Conservation (phyloP, 2,797 vertebrate species). For the Parauchenoglanis ngamensis region DNA sequence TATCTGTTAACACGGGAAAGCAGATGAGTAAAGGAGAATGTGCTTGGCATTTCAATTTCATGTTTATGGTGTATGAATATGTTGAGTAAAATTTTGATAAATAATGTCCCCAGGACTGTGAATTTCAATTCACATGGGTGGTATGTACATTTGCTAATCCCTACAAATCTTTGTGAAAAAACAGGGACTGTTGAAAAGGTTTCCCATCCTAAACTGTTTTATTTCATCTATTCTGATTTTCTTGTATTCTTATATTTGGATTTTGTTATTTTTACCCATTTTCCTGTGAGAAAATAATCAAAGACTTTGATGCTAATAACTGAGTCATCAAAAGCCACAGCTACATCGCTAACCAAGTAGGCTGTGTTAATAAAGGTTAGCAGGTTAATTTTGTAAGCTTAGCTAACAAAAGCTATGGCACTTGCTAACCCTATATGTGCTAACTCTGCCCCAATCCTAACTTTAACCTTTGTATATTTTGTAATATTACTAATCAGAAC, state of each 20-base stretch:
- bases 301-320: not conserved
- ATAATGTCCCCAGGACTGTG: slow-evolving; percentile 22
- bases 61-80: slow-evolving; percentile 55
- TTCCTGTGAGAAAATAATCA: not conserved
- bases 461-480: not conserved
- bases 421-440: not conserved
- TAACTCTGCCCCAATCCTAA: not conserved
- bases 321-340: not conserved
- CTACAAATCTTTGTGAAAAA: not conserved
- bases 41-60: slow-evolving; percentile 43
- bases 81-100: slow-evolving; percentile 31
- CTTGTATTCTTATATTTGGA: not conserved
- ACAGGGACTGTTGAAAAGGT: not conserved
- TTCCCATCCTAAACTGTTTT: not conserved
- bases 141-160: not conserved
- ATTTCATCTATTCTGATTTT: not conserved
- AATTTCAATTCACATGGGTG: slow-evolving; percentile 31
- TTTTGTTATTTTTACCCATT: not conserved
- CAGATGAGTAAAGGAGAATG: slow-evolving; percentile 28
- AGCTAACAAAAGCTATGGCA: not conserved
- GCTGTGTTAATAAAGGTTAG: not conserved
- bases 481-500: not conserved
- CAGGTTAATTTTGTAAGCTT: not conserved
- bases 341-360: not conserved
- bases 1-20: slow-evolving; percentile 51